These are phyloP conservation scores for Sinocyclocheilus anophthalmus DNA, from an alignment of 2,113 vertebrate species.

Conservation along the genomic window DNA sequence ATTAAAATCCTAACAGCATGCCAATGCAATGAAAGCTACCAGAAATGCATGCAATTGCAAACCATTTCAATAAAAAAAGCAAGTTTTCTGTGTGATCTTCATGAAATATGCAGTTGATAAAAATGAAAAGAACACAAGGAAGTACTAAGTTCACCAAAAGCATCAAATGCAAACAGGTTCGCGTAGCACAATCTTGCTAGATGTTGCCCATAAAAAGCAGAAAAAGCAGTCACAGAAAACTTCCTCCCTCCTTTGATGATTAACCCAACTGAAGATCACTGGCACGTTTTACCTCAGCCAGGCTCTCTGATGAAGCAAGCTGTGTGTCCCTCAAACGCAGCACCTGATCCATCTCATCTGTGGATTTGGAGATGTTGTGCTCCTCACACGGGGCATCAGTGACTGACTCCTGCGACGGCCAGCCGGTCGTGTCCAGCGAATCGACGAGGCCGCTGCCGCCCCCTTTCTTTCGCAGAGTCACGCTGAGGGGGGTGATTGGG, in stretches of 20 bases:
- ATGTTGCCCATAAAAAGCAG: background rate
- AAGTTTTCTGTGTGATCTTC: background rate
- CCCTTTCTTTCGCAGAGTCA: constrained; percentile 12
- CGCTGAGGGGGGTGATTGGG: constrained; percentile 42
- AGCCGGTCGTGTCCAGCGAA: constrained; percentile 48
- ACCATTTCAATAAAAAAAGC: background rate
- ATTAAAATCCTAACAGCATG: background rate
- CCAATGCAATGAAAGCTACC: background rate
- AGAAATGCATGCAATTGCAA: background rate
- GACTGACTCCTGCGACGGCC: constrained; percentile 61
- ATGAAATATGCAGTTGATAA: background rate
- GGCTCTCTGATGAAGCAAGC: constrained; percentile 55
- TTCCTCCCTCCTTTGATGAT: background rate
- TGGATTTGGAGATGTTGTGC: constrained; percentile 33
- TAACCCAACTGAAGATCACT: background rate
- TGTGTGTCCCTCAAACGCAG: background rate
- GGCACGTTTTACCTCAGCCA: constrained; percentile 63
- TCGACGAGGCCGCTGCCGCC: constrained; percentile 38
- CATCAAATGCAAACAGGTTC: background rate
- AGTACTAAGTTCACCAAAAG: constrained; percentile 5
- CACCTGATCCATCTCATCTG: constrained; percentile 36
- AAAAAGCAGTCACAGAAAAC: background rate
- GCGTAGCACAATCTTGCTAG: background rate
- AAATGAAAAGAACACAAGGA: background rate
- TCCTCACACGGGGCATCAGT: constrained; percentile 39